Evolutionary conservation across 2,797 vertebrate genomes (phyloP), one percentile per base, ranked within the genome.

Genomic region (Parambassis ranga): DNA sequence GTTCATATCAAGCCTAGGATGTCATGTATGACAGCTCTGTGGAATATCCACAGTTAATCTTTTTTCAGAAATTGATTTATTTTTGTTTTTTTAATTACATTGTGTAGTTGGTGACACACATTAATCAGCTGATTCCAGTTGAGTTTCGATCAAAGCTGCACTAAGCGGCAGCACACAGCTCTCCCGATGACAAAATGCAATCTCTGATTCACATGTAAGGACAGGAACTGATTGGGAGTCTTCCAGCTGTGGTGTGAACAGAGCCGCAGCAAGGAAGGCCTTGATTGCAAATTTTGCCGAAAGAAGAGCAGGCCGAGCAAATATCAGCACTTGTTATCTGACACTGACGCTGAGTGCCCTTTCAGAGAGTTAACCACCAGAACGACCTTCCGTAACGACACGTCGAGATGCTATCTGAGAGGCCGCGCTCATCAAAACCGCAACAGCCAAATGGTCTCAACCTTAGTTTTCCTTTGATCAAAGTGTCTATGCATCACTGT

Each of bases 331-430:
- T n/a, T 33, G 84, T 75, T 57, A 90, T 73, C 73, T 9, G 82
- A 90, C 76, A 82, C 87, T 35, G 76, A 55, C 1, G 68, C 79
- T 57, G 71, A 82, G 84, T 85, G 89, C 70, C 81, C 86, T 87
- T 65, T 86, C 79, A 52, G 72, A 71, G 71, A 63, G 72, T 81
- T 81, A 75, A 86, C 80, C 83, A 72, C 86, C 71, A 68, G 60
- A 49, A 70, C 75, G 87, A 90, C 88, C 86, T 89, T 88, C 85
- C 61, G 75, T 76, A 80, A 75, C 57, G 66, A 85, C 71, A 71
- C 65, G 56, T 62, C 3, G 31, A 79, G 77, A 75, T 85, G 85
- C 85, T 59, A 83, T 71, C 71, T 30, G 84, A 89, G 83, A 88
- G 81, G 74, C 61, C 24, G 31, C 42, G 35, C 75, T 81, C 69